phyloP scores from a whole-genome alignment of 37 sponge, comb jelly and placozoan species.

The Diacarnus erythraeanus region DNA sequence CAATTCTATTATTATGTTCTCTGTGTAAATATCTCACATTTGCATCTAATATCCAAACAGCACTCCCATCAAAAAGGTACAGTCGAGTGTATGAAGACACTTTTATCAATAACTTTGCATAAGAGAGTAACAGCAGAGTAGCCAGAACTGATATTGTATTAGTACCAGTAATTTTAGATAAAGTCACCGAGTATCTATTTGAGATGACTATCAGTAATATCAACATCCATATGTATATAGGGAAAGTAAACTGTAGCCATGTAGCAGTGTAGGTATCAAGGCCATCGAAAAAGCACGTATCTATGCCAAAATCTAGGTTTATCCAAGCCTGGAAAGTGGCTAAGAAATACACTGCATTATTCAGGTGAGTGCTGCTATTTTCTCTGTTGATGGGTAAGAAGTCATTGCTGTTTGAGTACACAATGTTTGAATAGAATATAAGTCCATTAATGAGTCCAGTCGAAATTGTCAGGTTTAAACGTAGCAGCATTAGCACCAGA shows the following conservation, averaged over 20 bases:
- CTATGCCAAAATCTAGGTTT: neutral
- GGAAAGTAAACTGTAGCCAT: neutral
- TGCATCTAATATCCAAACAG: neutral
- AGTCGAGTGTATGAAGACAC: neutral
- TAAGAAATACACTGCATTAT: neutral
- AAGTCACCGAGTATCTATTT: neutral
- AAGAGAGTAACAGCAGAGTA: slow-evolving; percentile 14
- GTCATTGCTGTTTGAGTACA: neutral
- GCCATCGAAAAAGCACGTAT: slow-evolving; percentile 26
- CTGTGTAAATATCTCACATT: neutral
- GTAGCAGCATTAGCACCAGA: neutral
- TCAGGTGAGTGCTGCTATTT: neutral
- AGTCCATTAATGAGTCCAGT: neutral
- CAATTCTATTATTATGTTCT: slow-evolving; percentile 8
- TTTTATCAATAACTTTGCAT: neutral
- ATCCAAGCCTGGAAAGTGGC: neutral
- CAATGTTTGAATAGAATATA: neutral
- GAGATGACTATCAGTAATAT: neutral
- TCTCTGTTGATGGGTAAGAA: neutral
- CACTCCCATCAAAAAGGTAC: neutral
- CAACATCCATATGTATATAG: slow-evolving; percentile 4
- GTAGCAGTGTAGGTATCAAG: neutral
- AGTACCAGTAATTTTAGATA: neutral
- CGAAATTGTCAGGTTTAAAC: neutral
- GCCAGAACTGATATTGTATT: slow-evolving; percentile 12